Evolutionary conservation across 2,888 invertebrate genomes (phyloP), one percentile per base, ranked within the genome.

Genomic region (Athalia rosae): DNA sequence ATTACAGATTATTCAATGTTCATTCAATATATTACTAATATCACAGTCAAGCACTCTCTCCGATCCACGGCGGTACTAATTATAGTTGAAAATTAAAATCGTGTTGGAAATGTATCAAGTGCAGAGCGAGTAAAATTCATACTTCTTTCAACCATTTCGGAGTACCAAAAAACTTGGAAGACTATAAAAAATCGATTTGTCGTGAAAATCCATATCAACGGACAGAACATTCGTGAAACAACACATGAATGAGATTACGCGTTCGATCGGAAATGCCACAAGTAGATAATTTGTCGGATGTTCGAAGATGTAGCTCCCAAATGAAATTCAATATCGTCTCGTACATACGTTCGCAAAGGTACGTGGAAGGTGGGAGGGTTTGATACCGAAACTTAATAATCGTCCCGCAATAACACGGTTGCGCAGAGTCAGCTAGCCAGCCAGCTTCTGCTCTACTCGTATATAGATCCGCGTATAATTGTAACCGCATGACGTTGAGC

Each of bases 301-400:
- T 11, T 61, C 59, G 13, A 59, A 73, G 61, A 59, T 73, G 59
- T 47, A 59, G 59, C 15, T 73, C 28, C 59, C 11, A 53, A 71
- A 59, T 73, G 59, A 59, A 47, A 61, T 59, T 45, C 48, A 9
- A 15, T 73, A 73, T 47, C 5, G 59, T 61, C n/a, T n/a, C 8
- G 9, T 48, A 47, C 61, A 73, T 61, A 6, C 61, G 41, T 50
- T 28, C 28, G 28, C 28, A 28, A 28, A 28, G 28, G 28, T 28
- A 28, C 28, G 45, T 48, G 64, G 11, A 13, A 11, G 53, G 47
- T n/a, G 28, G 56, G 11, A 28, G 64, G 43, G 53, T 56, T 48
- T 43, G 56, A 62, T 48, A 73, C 53, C 73, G 73, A 77, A 73
- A 77, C 67, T 63, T 13, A 63, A 77, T 77, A 73, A 73, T 77